A percentile compares a stretch with the other conserved stretches of the same genome.
Evolutionary conservation across 64 coral and sea anemone genomes (phyloP).

Genomic region (Platygyra sinensis): DNA sequence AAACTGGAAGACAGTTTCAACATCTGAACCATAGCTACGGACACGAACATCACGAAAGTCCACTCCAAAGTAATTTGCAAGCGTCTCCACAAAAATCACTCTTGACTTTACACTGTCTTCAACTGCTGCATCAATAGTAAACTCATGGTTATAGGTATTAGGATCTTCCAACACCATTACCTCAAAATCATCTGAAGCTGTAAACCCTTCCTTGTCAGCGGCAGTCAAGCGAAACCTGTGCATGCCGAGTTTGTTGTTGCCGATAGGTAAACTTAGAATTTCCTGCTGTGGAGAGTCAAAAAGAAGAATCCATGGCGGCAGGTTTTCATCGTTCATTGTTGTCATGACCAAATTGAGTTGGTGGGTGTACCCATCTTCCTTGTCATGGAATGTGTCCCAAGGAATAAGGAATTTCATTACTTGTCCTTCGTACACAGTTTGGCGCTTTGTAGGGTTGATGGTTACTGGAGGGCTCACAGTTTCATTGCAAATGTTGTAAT

Average conservation of each 20-base stretch:
- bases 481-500: background rate
- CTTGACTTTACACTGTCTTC: background rate
- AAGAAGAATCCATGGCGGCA: slow-evolving; percentile 32
- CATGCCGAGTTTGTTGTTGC: background rate
- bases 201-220: slow-evolving; percentile 22
- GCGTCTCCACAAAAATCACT: slow-evolving; percentile 12
- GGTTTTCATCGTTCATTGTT: background rate
- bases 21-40: slow-evolving; percentile 18
- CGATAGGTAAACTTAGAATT: background rate
- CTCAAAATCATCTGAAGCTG: background rate
- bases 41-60: background rate
- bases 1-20: slow-evolving; percentile 24
- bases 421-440: slow-evolving; percentile 1
- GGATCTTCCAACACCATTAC: slow-evolving; percentile 25
- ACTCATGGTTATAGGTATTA: slow-evolving; percentile 9
- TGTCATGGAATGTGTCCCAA: slow-evolving; percentile 41
- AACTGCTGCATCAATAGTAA: slow-evolving; percentile 21
- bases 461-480: slow-evolving; percentile 13
- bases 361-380: slow-evolving; percentile 43
- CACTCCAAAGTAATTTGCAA: slow-evolving; percentile 50
- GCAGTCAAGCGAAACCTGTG: slow-evolving; percentile 34
- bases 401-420: slow-evolving; percentile 21
- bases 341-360: slow-evolving; percentile 22
- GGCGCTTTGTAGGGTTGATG: background rate
- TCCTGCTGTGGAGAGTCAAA: slow-evolving; percentile 26